phyloP scores from a whole-genome alignment of 2,797 vertebrate species.

The Chrysocyon brachyurus region DNA sequence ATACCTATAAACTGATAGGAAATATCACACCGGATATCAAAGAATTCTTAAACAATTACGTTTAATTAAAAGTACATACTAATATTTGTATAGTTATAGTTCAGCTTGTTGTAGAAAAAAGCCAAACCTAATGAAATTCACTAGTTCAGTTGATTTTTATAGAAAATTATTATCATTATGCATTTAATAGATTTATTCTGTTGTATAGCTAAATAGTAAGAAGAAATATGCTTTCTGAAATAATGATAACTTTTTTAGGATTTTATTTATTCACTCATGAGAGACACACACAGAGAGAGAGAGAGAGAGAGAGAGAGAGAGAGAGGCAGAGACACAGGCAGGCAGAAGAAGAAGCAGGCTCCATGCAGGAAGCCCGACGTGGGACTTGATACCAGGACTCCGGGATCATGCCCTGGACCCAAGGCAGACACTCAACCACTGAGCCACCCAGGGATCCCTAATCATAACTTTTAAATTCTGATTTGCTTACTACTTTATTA shows the following conservation, averaged over 20 bases:
- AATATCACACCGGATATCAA: background rate
- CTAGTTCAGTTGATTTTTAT: slow-evolving; percentile 7
- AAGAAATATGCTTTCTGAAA: slow-evolving; percentile 35
- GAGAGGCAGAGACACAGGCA: no score
- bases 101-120: background rate
- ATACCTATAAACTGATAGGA: background rate
- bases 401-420: no score
- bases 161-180: background rate
- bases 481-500: slow-evolving; percentile 3
- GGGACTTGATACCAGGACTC: no score
- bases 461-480: slow-evolving; percentile 21
- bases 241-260: slow-evolving; percentile 9
- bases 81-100: background rate
- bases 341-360: no score
- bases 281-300: no score
- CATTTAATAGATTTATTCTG: background rate
- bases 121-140: background rate
- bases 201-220: background rate
- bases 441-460: no score
- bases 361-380: no score
- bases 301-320: no score
- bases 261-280: no score
- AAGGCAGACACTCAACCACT: no score
- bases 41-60: slow-evolving; percentile 15
- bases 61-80: background rate